A percentile compares a stretch with the other conserved stretches of the same genome.
These are phyloP conservation scores for Onychomys arenicola DNA, from an alignment of 2,797 vertebrate genomes.

Conservation along the genomic window DNA sequence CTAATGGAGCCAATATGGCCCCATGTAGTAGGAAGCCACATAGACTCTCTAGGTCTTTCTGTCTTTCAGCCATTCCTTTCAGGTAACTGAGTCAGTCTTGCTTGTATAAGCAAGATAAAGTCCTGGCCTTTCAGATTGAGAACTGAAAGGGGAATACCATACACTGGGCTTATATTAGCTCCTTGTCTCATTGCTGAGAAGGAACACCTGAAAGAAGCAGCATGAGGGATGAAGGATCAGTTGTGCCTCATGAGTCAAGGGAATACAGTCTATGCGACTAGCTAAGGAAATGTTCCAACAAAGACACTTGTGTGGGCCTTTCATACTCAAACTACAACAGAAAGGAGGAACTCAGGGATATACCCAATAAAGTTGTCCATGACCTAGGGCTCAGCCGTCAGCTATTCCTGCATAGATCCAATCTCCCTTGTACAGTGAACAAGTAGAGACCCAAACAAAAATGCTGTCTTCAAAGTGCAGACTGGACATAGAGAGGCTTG, in stretches of 20 bases:
- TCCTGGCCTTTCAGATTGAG: fast-evolving
- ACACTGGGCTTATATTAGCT: neutral
- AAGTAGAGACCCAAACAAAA: neutral
- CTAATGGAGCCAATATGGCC: neutral
- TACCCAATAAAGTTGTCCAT: fast-evolving
- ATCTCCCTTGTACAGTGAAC: no score
- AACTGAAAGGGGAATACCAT: fast-evolving
- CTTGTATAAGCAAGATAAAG: neutral
- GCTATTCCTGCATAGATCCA: no score
- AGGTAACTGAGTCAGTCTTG: no score
- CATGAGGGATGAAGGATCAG: neutral
- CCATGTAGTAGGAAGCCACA: fast-evolving
- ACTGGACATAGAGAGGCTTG: neutral
- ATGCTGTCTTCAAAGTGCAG: neutral
- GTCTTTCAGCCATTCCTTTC: neutral
- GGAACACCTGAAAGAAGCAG: neutral
- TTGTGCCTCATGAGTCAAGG: neutral
- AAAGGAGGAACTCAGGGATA: neutral
- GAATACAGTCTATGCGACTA: neutral
- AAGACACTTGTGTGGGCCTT: neutral
- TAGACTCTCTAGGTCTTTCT: neutral
- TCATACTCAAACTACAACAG: neutral
- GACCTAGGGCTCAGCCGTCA: neutral
- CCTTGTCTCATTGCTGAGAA: neutral
- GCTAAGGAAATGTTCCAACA: neutral